phyloP scores from a whole-genome alignment of 2,113 vertebrate genomes.

The Lontra canadensis region DNA sequence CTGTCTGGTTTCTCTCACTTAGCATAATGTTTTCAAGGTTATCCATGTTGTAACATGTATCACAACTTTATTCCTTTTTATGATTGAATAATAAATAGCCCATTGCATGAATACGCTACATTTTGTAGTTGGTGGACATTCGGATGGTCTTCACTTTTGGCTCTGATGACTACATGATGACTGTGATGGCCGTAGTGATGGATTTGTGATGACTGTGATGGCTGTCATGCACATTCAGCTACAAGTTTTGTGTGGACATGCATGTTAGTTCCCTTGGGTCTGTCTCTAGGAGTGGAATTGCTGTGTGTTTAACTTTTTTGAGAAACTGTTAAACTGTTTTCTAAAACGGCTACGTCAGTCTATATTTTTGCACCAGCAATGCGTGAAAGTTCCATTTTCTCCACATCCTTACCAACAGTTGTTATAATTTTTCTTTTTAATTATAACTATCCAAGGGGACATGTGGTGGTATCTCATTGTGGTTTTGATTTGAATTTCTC shows the following conservation, averaged over 20 bases:
- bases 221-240: background rate
- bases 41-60: background rate
- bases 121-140: background rate
- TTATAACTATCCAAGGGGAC: background rate
- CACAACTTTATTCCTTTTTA: background rate
- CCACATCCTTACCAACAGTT: background rate
- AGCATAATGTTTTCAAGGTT: background rate
- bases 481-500: background rate
- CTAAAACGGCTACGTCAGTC: background rate
- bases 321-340: background rate
- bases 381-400: background rate
- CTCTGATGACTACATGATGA: background rate
- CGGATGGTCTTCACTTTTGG: background rate
- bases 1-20: background rate
- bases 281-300: background rate
- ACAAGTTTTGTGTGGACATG: background rate
- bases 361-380: background rate
- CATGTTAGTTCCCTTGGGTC: background rate
- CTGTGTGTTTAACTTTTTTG: background rate
- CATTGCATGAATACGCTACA: background rate
- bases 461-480: background rate
- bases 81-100: background rate
- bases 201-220: background rate
- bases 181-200: background rate
- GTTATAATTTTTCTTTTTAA: slow-evolving; percentile 6